Base-by-base conservation (phyloP, 1,140 invertebrate species). In the Oedothorax gibbosus region DNA sequence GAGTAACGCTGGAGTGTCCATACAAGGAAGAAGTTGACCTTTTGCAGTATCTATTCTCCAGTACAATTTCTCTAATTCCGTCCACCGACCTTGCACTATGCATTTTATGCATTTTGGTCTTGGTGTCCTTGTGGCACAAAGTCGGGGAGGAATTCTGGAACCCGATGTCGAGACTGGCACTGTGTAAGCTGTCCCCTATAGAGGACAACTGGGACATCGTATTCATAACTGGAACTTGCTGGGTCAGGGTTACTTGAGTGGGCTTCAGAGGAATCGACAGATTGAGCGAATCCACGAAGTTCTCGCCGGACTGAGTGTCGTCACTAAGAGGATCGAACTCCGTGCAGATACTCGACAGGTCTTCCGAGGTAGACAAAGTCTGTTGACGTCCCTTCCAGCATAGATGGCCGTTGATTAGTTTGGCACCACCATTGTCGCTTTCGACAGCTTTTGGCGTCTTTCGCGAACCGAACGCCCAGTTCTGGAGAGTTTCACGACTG, bases 291-390 rank as follows among this genome's bases (percentile, higher is more conserved):
- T 86, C 77, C 54, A 85, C 77, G 53, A 85, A 78, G 18, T 78
- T 85, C 21, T 78, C 83, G 62, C 83, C 77, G 20, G 82, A 85
- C n/a, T 73, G 83, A 14, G 75, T 64, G 18, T 77, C 75, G 9
- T 78, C 75, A 62, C 72, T 78, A 14, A 86, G 62, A 12, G 85
- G 85, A 81, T 86, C 85, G 14, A 86, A 86, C 60, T 86, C 85
- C 0, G 76, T 86, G 21, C 85, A 75, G 53, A 86, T 81, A n/a
- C 85, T 86, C 2, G 73, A 77, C 10, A 85, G 53, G 7, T 85
- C 82, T 20, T 71, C 56, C 7, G 80, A 73, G 5, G 20, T 4
- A 0, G 77, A 79, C n/a, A 50, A 15, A 75, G 54, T 53, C 54
- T 53, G 15, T 35, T 71, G 4, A 49, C 60, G 7, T 73, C 83